phyloP scores from a whole-genome alignment of 2,113 vertebrate species.

The Pterocles orientalis region DNA sequence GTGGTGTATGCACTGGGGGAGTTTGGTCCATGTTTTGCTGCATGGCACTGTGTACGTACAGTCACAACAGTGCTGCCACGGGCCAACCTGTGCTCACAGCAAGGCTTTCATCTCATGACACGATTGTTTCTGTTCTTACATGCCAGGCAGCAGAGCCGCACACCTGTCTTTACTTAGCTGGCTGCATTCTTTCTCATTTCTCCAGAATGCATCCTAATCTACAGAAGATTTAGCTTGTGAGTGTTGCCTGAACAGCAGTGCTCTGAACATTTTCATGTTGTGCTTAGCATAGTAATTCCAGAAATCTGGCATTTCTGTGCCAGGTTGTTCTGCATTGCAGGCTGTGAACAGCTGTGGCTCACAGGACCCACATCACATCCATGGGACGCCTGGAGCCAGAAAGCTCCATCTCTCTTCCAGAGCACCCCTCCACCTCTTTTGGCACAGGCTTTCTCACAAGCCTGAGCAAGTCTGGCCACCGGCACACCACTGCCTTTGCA shows the following conservation, averaged over 20 bases:
- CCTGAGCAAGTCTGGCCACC: neutral
- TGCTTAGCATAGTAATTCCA: neutral
- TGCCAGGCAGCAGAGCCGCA: neutral
- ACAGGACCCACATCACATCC: rapidly evolving
- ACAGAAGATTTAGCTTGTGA: conserved; percentile 49
- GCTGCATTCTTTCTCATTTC: conserved; percentile 52
- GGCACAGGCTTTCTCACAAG: neutral
- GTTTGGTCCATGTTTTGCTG: neutral
- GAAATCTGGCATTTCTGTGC: neutral
- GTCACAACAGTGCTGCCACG: neutral
- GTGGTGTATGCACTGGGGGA: neutral
- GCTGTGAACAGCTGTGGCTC: neutral
- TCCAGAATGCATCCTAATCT: conserved; percentile 38
- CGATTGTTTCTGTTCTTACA: neutral
- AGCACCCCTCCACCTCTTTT: neutral
- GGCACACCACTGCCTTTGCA: neutral
- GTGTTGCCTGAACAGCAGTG: conserved; percentile 9
- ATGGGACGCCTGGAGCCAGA: neutral
- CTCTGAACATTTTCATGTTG: conserved; percentile 16
- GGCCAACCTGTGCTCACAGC: neutral
- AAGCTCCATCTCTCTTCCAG: neutral
- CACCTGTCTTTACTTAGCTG: conserved; percentile 64
- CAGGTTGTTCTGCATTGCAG: neutral
- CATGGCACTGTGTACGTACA: rapidly evolving
- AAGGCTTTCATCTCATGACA: conserved; percentile 16